Conservation (phyloP, 2,113 vertebrate species). For the Ursus arctos region DNA sequence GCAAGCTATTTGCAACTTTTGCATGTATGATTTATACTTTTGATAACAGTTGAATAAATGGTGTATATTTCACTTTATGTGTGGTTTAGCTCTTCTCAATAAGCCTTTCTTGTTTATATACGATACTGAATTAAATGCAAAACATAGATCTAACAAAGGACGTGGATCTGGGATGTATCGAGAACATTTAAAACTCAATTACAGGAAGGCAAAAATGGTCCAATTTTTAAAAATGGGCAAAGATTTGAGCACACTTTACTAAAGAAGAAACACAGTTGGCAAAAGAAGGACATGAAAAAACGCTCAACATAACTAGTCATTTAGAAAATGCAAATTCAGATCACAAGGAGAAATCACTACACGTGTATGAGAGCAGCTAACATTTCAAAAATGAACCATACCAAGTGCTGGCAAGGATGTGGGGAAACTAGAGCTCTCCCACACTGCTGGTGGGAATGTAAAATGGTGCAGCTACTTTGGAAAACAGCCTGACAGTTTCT, state of each 20-base stretch:
- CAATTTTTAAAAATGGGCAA: background rate
- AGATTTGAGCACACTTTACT: background rate
- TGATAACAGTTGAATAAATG: background rate
- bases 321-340: background rate
- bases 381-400: background rate
- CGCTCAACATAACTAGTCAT: background rate
- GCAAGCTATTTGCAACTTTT: background rate
- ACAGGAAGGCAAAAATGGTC: background rate
- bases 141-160: background rate
- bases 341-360: background rate
- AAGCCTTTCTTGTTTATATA: background rate
- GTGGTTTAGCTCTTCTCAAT: background rate
- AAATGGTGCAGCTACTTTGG: background rate
- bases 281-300: background rate
- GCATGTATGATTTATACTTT: background rate
- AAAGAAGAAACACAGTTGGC: background rate
- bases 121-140: background rate
- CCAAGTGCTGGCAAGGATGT: background rate
- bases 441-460: background rate
- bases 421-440: background rate
- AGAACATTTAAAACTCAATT: background rate
- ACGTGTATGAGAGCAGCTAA: background rate
- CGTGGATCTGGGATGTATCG: background rate
- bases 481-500: background rate
- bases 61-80: background rate